Percentiles rank a stretch among this genome's conserved stretches.
phyloP scores from a whole-genome alignment of 2,888 invertebrate species.

The Neria commutata region DNA sequence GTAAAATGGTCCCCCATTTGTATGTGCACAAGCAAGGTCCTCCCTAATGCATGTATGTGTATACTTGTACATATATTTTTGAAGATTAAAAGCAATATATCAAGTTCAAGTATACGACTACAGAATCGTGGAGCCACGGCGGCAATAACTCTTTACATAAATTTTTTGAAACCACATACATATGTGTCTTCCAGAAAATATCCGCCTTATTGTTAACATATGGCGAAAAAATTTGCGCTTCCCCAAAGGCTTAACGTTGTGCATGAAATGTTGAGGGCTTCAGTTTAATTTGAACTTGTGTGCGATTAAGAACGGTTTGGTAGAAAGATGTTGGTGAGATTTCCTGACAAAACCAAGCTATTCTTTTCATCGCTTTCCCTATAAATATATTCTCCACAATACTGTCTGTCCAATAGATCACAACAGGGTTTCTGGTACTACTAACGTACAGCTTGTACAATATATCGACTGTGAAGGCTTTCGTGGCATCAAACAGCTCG shows the following conservation, averaged over 20 bases:
- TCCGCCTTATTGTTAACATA: conserved; percentile 32
- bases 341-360: background rate
- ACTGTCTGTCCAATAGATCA: conserved; percentile 29
- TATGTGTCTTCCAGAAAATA: conserved; percentile 13
- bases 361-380: too few relatives aligned
- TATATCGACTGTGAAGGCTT: conserved; percentile 11
- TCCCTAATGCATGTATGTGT: too few relatives aligned
- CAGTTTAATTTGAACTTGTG: conserved; percentile 22
- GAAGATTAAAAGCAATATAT: too few relatives aligned
- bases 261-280: conserved; percentile 1
- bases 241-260: conserved; percentile 5
- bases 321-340: conserved; percentile 8
- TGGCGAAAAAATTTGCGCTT: conserved; percentile 22
- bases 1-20: too few relatives aligned
- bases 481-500: background rate
- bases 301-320: conserved; percentile 6
- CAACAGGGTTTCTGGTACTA: conserved; percentile 29
- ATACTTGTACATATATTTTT: too few relatives aligned
- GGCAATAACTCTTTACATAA: too few relatives aligned
- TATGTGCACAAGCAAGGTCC: too few relatives aligned
- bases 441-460: conserved; percentile 27
- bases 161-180: too few relatives aligned
- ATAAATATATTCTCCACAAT: background rate
- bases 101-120: too few relatives aligned
- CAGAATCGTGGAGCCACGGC: too few relatives aligned